phyloP scores from a whole-genome alignment of 2,797 vertebrate species.

The Picus viridis region DNA sequence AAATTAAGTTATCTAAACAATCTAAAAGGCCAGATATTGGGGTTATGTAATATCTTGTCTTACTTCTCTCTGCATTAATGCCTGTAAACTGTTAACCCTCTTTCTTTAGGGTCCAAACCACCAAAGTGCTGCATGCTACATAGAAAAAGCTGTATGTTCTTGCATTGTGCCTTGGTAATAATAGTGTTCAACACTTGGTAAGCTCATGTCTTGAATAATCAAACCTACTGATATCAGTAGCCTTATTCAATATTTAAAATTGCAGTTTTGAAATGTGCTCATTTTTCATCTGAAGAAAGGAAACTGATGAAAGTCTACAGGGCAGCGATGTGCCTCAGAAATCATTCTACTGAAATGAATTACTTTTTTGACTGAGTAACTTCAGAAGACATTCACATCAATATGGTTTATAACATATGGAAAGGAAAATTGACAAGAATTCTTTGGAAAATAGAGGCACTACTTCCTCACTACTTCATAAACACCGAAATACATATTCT shows the following conservation, averaged over 20 bases:
- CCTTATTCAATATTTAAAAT: constrained; percentile 72
- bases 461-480: constrained; percentile 57
- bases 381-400: constrained; percentile 61
- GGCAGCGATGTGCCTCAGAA: constrained; percentile 64
- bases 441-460: constrained; percentile 64
- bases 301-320: constrained; percentile 57
- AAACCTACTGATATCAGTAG: constrained; percentile 52
- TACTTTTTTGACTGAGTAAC: constrained; percentile 71
- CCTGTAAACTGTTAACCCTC: neutral
- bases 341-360: constrained; percentile 62
- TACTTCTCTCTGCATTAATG: neutral
- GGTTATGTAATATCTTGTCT: neutral
- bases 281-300: constrained; percentile 66
- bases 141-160: neutral
- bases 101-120: neutral
- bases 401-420: constrained; percentile 55
- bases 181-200: neutral
- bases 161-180: constrained; percentile 5
- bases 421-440: constrained; percentile 67
- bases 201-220: constrained; percentile 56
- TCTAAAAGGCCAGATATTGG: neutral
- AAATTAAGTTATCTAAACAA: constrained; percentile 7
- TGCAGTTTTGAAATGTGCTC: constrained; percentile 43
- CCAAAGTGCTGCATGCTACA: neutral
- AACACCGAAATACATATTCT: constrained; percentile 52